Conservation (phyloP, 92 coral and sea anemone genomes). For the Epizoanthus scotinus region DNA sequence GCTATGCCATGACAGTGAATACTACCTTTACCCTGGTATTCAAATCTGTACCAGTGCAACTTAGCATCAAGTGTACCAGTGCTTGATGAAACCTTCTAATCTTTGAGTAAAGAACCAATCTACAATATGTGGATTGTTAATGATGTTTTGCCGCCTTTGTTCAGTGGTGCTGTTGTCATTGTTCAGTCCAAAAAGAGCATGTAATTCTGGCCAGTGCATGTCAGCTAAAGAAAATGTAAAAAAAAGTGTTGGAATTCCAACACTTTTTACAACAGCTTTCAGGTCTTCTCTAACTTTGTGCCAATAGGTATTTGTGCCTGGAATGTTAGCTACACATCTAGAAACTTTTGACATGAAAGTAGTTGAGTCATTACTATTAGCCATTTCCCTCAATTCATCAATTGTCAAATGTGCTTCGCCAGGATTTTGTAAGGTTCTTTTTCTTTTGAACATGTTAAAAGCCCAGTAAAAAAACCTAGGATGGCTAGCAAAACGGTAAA, state of each 20-base stretch:
- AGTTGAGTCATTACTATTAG: conserved; percentile 4
- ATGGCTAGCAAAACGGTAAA: conserved; percentile 37
- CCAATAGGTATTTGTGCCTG: conserved; percentile 52
- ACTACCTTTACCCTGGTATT: conserved; percentile 43
- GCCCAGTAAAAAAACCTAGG: conserved; percentile 54
- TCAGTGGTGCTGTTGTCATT: background rate
- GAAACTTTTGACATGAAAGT: conserved; percentile 52
- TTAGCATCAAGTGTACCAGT: conserved; percentile 56
- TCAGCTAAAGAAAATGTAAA: conserved; percentile 56
- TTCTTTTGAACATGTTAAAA: conserved; percentile 39
- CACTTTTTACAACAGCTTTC: conserved; percentile 41
- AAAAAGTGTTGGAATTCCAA: conserved; percentile 47
- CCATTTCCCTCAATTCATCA: conserved; percentile 49
- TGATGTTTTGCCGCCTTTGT: conserved; percentile 49
- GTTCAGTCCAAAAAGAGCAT: conserved; percentile 40
- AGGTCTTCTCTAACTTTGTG: conserved; percentile 46
- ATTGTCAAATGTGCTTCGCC: conserved; percentile 54
- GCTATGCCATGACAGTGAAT: conserved; percentile 59
- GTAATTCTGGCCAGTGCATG: conserved; percentile 62
- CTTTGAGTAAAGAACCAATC: conserved; percentile 63
- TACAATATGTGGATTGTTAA: conserved; percentile 59
- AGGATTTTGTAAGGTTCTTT: conserved; percentile 44
- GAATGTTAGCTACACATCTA: conserved; percentile 47
- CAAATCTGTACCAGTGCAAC: conserved; percentile 56
- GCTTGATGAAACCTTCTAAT: conserved; percentile 54